Evolutionary conservation across 2,797 vertebrate species (phyloP).

Genomic region (Loriculus beryllinus): DNA sequence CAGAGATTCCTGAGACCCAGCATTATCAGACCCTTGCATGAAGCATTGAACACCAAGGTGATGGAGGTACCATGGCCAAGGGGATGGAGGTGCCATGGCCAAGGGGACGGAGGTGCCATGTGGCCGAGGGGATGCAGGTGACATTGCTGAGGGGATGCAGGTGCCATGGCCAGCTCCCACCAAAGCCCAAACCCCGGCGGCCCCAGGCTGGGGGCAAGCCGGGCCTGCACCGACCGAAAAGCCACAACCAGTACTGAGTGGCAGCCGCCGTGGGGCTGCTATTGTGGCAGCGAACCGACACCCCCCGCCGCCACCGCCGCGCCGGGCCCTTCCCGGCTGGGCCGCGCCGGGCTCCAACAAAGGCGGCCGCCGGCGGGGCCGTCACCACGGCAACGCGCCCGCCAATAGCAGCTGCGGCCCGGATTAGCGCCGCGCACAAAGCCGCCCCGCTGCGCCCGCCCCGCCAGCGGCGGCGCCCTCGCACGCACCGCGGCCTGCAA

Average conservation of each 20-base stretch:
- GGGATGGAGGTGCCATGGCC: too few species aligned
- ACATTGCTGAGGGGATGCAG: too few species aligned
- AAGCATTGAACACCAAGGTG: not conserved
- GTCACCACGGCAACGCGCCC: constrained; percentile 91
- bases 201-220: not conserved
- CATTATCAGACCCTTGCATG: not conserved
- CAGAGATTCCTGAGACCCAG: not conserved
- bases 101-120: too few species aligned
- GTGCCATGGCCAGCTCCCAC: not conserved
- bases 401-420: constrained; percentile 95
- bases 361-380: constrained; percentile 76
- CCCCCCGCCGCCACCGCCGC: not conserved
- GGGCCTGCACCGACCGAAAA: not conserved
- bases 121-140: not conserved
- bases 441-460: constrained; percentile 64
- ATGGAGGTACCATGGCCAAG: not conserved
- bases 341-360: constrained; percentile 77
- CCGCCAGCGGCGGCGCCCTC: not conserved
- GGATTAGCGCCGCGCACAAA: constrained; percentile 89
- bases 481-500: not conserved
- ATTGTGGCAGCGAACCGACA: not conserved
- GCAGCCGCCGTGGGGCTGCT: constrained; percentile 58
- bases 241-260: not conserved
- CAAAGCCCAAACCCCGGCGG: not conserved
- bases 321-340: constrained; percentile 43